These are phyloP conservation scores for Nephrotoma guestfalica DNA, from an alignment of 2,888 invertebrate genomes.

Conservation along the genomic window DNA sequence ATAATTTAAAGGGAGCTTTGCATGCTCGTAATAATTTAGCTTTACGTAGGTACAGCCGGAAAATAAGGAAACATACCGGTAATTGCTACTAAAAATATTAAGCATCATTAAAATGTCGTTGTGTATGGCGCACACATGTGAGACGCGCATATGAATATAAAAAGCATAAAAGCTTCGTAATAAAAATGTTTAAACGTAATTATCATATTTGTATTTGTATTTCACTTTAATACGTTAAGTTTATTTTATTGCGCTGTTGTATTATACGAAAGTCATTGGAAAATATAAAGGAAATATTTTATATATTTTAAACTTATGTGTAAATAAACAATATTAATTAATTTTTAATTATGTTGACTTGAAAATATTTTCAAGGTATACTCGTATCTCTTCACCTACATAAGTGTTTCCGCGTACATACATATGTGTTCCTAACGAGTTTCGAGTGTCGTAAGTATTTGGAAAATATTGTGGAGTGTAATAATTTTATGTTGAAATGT, in stretches of 20 bases:
- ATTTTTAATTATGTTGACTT: neutral
- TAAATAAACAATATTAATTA: neutral
- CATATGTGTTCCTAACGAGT: neutral
- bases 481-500: neutral
- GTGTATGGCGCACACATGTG: neutral
- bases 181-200: neutral
- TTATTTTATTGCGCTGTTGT: neutral
- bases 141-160: neutral
- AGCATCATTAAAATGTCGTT: neutral
- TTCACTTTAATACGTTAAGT: neutral
- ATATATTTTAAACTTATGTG: neutral
- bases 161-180: neutral
- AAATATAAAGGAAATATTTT: neutral
- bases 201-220: neutral
- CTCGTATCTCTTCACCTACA: neutral
- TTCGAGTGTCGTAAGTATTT: neutral
- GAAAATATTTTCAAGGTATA: neutral
- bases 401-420: neutral
- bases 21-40: neutral
- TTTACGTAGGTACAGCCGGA: neutral
- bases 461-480: neutral
- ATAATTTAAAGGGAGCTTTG: neutral
- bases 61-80: neutral
- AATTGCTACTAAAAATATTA: neutral
- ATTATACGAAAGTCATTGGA: neutral